Evolutionary conservation across 2,888 invertebrate genomes (phyloP), one percentile per base, ranked within the genome.

Genomic region (Scaptomyza cyrtandrae): DNA sequence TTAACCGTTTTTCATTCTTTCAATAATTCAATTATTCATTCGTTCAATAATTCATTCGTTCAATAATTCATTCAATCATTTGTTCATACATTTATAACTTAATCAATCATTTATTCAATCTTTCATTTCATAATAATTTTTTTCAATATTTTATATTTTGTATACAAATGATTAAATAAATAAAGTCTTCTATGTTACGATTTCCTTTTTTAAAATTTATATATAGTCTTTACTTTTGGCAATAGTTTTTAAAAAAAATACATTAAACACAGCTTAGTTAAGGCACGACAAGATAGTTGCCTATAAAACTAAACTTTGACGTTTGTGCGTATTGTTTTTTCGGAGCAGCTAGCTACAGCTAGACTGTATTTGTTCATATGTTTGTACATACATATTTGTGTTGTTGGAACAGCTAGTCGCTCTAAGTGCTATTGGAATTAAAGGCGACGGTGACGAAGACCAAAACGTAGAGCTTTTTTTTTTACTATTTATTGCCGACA

Each of bases 401-500:
- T 45, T 63, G 54, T 70, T 61, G 70, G 70, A 77, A 68, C 68
- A 63, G 75, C 81, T 69, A 78, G 80, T 63, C 62, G 69, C 64
- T 53, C 55, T 66, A 69, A 74, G 68, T 84, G 78, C 80, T 85
- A 77, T 87, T 87, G 74, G 85, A 82, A 82, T 81, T 87, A 82
- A 82, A 83, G 88, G 82, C 82, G 79, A 87, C 86, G 66, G 65
- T 72, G 75, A 78, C 78, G 78, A 73, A 48, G 35, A 59, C 57
- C 49, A 39, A 43, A 43, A 60, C 79, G 61, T 67, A 46, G 53
- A 24, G 24, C 24, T 77, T 66, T 81, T 87, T 86, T 87, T 87
- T 83, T 70, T 64, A 71, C 79, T 74, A 70, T 76, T 67, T 70
- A 83, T 79, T 70, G 55, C 24, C 82, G 77, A 87, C 88, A 88